phyloP scores from a whole-genome alignment of 37 sponge, comb jelly and placozoan species.

The Crambe crambe region DNA sequence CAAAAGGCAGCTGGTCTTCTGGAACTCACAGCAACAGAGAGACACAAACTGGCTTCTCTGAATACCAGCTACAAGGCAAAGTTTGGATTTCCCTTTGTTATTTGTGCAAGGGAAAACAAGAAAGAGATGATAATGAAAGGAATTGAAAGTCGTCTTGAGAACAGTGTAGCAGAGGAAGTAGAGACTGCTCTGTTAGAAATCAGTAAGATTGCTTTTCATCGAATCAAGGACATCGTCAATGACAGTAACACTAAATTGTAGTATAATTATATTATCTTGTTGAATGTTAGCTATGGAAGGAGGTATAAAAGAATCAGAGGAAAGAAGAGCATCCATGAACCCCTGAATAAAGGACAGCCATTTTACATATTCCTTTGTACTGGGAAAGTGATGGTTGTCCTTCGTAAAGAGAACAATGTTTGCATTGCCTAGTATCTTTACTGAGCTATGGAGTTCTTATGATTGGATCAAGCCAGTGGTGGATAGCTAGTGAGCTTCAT shows the following conservation, averaged over 20 bases:
- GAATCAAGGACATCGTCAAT: constrained; percentile 10
- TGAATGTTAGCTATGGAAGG: no score
- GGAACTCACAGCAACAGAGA: constrained; percentile 1
- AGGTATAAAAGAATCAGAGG: no score
- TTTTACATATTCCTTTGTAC: no score
- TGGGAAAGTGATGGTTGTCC: no score
- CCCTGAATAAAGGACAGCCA: no score
- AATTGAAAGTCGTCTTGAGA: constrained; percentile 1
- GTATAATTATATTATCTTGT: no score
- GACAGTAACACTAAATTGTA: neutral
- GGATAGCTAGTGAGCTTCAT: no score
- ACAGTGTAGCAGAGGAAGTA: constrained; percentile 7
- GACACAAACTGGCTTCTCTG: neutral
- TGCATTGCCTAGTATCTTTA: no score
- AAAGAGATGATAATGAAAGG: constrained; percentile 16
- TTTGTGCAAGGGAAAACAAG: constrained; percentile 49
- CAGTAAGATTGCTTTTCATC: constrained; percentile 18
- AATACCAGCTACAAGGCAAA: constrained; percentile 23
- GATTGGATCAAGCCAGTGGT: no score
- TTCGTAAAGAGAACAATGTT: no score
- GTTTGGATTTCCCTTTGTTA: constrained; percentile 35
- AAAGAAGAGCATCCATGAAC: no score
- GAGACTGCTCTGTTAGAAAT: constrained; percentile 1
- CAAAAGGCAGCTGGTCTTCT: constrained; percentile 27
- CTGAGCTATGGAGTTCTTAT: no score